Evolutionary conservation across 1,140 invertebrate genomes (phyloP).

Genomic region (Spodoptera frugiperda): DNA sequence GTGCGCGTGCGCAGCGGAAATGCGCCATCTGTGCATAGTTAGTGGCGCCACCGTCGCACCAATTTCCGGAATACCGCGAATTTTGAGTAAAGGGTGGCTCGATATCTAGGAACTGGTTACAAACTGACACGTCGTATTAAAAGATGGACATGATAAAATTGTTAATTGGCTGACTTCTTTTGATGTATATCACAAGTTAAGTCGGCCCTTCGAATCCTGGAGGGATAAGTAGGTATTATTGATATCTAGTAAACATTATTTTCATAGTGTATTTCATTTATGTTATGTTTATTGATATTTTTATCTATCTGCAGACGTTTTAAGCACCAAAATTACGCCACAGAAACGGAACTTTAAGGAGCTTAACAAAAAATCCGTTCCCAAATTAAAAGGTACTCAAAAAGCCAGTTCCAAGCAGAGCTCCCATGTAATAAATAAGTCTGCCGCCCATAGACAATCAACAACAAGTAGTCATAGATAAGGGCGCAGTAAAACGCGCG

Average conservation of each 20-base stretch:
- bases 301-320: no score
- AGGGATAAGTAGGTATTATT: not conserved
- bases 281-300: no score
- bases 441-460: conserved; percentile 31
- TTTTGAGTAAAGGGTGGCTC: conserved; percentile 35
- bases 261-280: no score
- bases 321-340: no score
- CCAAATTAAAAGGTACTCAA: conserved; percentile 23
- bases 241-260: no score
- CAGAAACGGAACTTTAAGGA: not conserved
- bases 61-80: conserved; percentile 48
- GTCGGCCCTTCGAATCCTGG: not conserved
- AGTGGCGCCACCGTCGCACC: conserved; percentile 49
- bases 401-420: not conserved
- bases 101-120: conserved; percentile 23
- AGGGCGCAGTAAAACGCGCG: conserved; percentile 48
- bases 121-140: conserved; percentile 13
- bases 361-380: not conserved
- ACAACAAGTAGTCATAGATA: conserved; percentile 56
- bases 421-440: conserved; percentile 48
- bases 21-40: conserved; percentile 48
- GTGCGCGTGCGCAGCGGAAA: conserved; percentile 45
- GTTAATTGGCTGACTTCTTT: not conserved
- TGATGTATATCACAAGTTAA: not conserved
- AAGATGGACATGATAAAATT: conserved; percentile 20